Percentiles rank a stretch among this genome's conserved stretches.
These are phyloP conservation scores for Orthosia gothica DNA, from an alignment of 2,888 invertebrate genomes.

Conservation along the genomic window DNA sequence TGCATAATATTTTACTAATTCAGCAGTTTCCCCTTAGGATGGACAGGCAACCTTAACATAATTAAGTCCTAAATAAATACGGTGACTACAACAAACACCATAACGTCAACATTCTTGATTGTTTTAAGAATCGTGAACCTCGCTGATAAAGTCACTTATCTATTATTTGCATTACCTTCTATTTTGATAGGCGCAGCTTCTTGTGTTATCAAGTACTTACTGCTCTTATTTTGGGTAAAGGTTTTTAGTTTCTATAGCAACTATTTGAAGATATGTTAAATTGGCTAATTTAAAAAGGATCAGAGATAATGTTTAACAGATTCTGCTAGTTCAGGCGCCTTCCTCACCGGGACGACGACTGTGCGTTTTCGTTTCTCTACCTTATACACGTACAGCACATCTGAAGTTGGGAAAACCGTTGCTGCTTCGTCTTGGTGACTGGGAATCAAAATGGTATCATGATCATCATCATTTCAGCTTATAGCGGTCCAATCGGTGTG, in stretches of 20 bases:
- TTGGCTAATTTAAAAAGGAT: background rate
- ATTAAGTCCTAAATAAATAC: constrained; percentile 15
- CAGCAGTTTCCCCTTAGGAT: background rate
- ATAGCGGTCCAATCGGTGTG: too few species aligned
- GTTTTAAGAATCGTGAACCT: constrained; percentile 37
- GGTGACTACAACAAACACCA: constrained; percentile 14
- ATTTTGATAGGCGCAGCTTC: constrained; percentile 29
- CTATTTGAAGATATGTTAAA: background rate
- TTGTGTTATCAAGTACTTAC: constrained; percentile 15
- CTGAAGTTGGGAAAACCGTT: too few species aligned
- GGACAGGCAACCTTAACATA: background rate
- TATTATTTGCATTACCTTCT: constrained; percentile 48
- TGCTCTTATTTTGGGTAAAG: constrained; percentile 16
- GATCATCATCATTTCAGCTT: too few species aligned
- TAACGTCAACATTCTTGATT: constrained; percentile 35
- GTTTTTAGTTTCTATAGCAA: constrained; percentile 24
- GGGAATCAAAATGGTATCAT: too few species aligned
- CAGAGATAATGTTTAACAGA: background rate
- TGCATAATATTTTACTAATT: background rate
- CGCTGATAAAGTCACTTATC: constrained; percentile 54
- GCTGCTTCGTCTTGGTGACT: too few species aligned
- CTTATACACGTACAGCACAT: too few species aligned
- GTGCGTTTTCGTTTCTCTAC: too few species aligned
- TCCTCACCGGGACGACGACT: too few species aligned
- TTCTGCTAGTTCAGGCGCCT: background rate